Conservation (phyloP, 2,113 vertebrate species). For the Corythaixoides concolor region DNA sequence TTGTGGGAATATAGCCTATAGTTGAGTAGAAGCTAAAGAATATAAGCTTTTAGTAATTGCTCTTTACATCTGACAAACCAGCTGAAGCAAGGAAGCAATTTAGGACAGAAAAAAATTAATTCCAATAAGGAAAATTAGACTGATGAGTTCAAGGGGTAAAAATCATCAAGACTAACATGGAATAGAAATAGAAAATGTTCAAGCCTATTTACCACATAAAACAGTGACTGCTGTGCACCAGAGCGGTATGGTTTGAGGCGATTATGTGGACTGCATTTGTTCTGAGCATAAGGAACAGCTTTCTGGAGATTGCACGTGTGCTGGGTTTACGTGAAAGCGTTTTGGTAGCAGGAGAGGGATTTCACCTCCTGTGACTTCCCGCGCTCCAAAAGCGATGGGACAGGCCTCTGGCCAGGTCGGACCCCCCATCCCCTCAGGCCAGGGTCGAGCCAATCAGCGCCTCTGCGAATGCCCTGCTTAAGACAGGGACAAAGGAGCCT, state of each 20-base stretch:
- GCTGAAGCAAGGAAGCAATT: not conserved
- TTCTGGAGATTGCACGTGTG: not conserved
- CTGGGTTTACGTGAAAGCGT: no score
- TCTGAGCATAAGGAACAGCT: not conserved
- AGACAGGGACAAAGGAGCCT: no score
- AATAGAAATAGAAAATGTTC: not conserved
- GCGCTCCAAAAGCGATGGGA: no score
- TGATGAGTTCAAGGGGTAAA: not conserved
- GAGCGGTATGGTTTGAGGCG: not conserved
- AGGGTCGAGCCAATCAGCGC: no score
- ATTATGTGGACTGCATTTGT: not conserved
- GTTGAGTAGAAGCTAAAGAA: not conserved
- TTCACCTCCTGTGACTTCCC: no score
- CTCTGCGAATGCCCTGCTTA: no score
- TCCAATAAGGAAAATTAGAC: not conserved
- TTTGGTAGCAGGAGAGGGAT: no score
- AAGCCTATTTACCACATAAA: not conserved
- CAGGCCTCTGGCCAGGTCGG: no score
- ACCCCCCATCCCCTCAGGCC: no score
- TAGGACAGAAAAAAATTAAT: not conserved
- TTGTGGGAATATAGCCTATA: not conserved
- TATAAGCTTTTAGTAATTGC: not conserved
- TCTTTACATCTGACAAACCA: not conserved
- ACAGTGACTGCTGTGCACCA: not conserved
- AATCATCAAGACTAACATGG: not conserved